Percentiles rank a stretch among this genome's conserved stretches.
phyloP scores from a whole-genome alignment of 2,797 vertebrate species.

The Acrocephalus scirpaceus region DNA sequence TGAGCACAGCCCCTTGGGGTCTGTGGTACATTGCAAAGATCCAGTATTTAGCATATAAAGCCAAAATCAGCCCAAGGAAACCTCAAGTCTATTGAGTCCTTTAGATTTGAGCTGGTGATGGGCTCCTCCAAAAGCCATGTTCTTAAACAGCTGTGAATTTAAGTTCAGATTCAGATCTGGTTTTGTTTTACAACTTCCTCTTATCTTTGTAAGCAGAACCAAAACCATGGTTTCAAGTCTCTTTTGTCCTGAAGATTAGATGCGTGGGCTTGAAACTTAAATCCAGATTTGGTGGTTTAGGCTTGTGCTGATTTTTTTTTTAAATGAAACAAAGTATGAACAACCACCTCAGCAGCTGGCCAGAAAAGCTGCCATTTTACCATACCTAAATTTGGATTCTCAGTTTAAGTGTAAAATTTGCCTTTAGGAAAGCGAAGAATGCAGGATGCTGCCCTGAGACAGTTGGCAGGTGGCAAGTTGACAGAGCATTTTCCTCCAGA shows the following conservation, averaged over 20 bases:
- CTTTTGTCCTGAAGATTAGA: background rate
- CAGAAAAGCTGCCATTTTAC: background rate
- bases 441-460: background rate
- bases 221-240: constrained; percentile 34
- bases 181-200: constrained; percentile 43
- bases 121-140: background rate
- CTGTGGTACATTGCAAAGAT: background rate
- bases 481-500: background rate
- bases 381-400: background rate
- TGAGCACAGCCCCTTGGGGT: background rate
- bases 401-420: background rate
- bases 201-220: constrained; percentile 37
- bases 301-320: background rate
- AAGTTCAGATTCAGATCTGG: background rate
- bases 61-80: background rate
- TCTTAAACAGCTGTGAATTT: constrained; percentile 26
- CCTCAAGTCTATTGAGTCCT: background rate
- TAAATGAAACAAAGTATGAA: background rate
- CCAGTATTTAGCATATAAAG: background rate
- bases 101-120: background rate
- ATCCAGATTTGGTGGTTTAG: background rate
- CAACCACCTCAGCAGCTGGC: background rate
- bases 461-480: background rate
- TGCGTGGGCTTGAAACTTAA: background rate
- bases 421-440: background rate